These are phyloP conservation scores for Petrolisthes manimaculis DNA, from an alignment of 2,888 invertebrate genomes.

Conservation along the genomic window DNA sequence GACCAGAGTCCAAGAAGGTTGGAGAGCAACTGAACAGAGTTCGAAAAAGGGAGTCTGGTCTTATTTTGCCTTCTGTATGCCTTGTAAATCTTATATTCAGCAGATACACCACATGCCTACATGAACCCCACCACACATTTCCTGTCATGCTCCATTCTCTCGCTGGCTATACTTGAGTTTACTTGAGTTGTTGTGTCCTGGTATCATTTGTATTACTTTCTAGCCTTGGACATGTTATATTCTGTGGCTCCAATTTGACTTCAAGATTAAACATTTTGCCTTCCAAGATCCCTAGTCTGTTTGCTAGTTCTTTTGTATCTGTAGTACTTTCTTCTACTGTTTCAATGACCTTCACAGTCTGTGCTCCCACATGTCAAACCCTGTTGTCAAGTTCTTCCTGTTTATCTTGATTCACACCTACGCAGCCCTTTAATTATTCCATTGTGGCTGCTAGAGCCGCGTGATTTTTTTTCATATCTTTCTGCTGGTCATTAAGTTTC, in stretches of 20 bases:
- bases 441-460: constrained; percentile 13
- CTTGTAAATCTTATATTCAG: constrained; percentile 1
- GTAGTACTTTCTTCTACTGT: not conserved
- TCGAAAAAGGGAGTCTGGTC: not conserved
- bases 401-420: constrained; percentile 22
- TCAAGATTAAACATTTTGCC: constrained; percentile 1
- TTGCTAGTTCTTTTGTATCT: not conserved
- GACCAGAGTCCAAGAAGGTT: too few species aligned
- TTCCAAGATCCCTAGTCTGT: constrained; percentile 16
- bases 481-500: constrained; percentile 24
- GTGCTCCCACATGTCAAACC: constrained; percentile 11
- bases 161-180: not conserved
- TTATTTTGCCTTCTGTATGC: not conserved
- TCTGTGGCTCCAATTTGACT: not conserved
- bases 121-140: not conserved
- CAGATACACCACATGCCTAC: not conserved
- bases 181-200: not conserved
- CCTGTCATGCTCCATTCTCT: constrained; percentile 13
- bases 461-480: not conserved
- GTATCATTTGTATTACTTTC: not conserved
- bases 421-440: constrained; percentile 10
- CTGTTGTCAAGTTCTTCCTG: constrained; percentile 4
- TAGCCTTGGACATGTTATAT: not conserved
- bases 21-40: too few species aligned
- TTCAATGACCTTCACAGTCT: constrained; percentile 17